A percentile compares a stretch with the other conserved stretches of the same genome.
phyloP scores from a whole-genome alignment of 2,888 invertebrate genomes.

The Blomia tropicalis region DNA sequence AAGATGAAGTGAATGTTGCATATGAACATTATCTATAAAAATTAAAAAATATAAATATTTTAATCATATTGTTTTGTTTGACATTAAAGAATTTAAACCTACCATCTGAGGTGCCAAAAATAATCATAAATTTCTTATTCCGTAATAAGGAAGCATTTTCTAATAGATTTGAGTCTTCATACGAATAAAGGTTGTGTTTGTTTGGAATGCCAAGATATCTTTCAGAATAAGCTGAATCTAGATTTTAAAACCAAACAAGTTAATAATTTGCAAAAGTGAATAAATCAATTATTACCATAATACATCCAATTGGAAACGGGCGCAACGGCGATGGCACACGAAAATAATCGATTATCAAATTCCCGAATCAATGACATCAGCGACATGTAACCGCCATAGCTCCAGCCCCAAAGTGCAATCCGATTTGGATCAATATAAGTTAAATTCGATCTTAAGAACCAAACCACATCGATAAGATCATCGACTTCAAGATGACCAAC shows the following conservation, averaged over 20 bases:
- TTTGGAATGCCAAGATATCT: constrained; percentile 85
- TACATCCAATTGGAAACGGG: constrained; percentile 91
- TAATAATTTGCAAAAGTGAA: not conserved
- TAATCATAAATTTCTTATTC: constrained; percentile 70
- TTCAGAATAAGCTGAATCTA: constrained; percentile 89
- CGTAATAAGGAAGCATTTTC: constrained; percentile 68
- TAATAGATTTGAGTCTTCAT: constrained; percentile 43
- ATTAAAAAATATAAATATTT: not conserved
- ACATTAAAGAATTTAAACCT: constrained; percentile 25
- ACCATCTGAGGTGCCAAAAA: constrained; percentile 82
- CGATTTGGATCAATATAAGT: constrained; percentile 73
- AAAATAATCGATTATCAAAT: constrained; percentile 54
- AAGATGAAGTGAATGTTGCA: constrained; percentile 83
- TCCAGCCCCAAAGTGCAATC: constrained; percentile 89
- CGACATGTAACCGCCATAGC: constrained; percentile 80
- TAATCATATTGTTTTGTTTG: not conserved
- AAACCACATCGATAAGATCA: constrained; percentile 51
- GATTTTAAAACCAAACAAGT: too few species aligned
- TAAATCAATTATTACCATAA: constrained; percentile 49
- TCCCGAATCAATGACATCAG: constrained; percentile 68
- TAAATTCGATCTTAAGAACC: constrained; percentile 65
- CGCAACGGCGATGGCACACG: constrained; percentile 83
- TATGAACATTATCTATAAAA: constrained; percentile 59
- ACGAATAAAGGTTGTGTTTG: constrained; percentile 69
- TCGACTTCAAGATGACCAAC: constrained; percentile 79